Conservation (phyloP, 2,797 vertebrate genomes). For the Cheirogaleus major region DNA sequence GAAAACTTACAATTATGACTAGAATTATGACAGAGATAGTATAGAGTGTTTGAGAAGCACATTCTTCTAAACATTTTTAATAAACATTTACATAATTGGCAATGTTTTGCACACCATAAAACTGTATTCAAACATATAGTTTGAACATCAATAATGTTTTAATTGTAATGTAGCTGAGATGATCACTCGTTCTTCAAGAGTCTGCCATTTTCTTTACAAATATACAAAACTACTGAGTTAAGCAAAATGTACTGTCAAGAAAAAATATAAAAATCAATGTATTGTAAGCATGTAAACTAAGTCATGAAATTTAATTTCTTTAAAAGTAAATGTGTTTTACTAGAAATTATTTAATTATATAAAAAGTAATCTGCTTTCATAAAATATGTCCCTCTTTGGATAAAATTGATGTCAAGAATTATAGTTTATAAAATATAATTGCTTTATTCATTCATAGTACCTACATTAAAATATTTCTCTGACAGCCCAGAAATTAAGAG, state of each 20-base stretch:
- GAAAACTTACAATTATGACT: neutral
- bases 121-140: neutral
- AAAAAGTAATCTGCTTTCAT: neutral
- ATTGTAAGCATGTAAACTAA: neutral
- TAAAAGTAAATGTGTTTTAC: neutral
- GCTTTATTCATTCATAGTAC: neutral
- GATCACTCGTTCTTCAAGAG: neutral
- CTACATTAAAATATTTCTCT: slow-evolving; percentile 32
- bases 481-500: neutral
- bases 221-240: neutral
- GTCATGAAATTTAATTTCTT: neutral
- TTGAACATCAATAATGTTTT: neutral
- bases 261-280: neutral
- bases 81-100: neutral
- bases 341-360: neutral
- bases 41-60: neutral
- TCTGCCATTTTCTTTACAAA: neutral
- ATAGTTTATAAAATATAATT: neutral
- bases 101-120: neutral
- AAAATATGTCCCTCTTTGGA: neutral
- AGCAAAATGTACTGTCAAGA: neutral
- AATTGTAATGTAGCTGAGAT: neutral
- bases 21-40: neutral
- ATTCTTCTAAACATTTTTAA: neutral
- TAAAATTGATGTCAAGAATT: neutral